phyloP scores from a whole-genome alignment of 2,888 invertebrate species.

The Cryptocheilus praepositus region DNA sequence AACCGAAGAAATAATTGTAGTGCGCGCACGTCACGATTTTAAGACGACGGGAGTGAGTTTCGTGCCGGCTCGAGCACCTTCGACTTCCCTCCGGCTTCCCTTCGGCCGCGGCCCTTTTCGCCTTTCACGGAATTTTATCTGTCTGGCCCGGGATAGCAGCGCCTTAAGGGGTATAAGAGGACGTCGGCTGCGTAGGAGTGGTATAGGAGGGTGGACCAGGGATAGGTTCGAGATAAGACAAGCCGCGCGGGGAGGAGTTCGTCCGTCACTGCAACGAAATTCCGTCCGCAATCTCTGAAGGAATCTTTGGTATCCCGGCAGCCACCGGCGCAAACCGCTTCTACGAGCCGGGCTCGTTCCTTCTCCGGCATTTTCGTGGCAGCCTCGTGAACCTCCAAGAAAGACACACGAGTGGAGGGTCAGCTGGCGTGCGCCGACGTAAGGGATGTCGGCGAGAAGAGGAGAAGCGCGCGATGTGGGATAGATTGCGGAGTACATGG shows the following conservation, averaged over 20 bases:
- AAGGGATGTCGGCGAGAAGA: conserved; percentile 20
- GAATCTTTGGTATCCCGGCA: conserved; percentile 71
- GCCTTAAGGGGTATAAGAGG: conserved; percentile 17
- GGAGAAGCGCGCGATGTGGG: conserved; percentile 23
- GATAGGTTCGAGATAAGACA: conserved; percentile 46
- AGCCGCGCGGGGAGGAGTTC: conserved; percentile 64
- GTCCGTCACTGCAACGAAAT: conserved; percentile 70
- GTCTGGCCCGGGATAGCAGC: conserved; percentile 52
- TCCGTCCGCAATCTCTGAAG: conserved; percentile 70
- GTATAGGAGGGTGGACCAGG: conserved; percentile 6
- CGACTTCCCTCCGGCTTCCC: conserved; percentile 48
- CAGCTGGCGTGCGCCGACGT: conserved; percentile 20
- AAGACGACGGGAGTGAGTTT: conserved; percentile 20
- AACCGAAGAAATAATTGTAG: too few species aligned
- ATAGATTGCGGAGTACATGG: conserved; percentile 9
- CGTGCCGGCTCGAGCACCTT: conserved; percentile 28
- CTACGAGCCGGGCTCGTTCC: not conserved
- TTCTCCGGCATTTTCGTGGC: conserved; percentile 27
- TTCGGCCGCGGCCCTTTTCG: conserved; percentile 49
- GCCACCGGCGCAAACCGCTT: conserved; percentile 35
- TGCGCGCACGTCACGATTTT: not conserved
- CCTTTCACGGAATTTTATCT: conserved; percentile 63
- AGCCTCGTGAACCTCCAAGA: conserved; percentile 48
- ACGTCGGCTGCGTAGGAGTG: conserved; percentile 24
- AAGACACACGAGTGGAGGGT: conserved; percentile 38